phyloP scores from a whole-genome alignment of 2,113 vertebrate genomes.

The Camelus bactrianus region DNA sequence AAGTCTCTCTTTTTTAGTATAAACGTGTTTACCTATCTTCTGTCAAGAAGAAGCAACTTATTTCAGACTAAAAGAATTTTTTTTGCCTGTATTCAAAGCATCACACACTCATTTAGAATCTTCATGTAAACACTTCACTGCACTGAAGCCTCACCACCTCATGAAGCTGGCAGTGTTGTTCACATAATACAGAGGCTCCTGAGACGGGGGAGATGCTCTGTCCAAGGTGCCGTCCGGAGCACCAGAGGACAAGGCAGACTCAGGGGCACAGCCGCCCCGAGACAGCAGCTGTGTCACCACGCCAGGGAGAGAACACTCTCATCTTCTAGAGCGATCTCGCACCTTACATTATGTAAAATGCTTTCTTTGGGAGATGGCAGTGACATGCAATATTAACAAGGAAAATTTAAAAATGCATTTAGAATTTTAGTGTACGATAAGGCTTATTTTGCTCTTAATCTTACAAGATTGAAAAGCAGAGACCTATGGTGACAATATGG shows the following conservation, averaged over 20 bases:
- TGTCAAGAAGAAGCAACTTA: not conserved
- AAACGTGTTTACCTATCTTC: not conserved
- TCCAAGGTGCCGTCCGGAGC: fast-evolving
- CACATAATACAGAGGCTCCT: fast-evolving
- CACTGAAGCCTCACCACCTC: not conserved
- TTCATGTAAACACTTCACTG: not conserved
- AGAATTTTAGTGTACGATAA: not conserved
- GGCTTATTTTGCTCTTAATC: not conserved
- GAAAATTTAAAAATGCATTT: not conserved
- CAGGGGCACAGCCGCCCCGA: not conserved
- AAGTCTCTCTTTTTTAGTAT: not conserved
- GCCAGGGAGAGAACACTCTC: fast-evolving
- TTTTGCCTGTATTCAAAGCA: not conserved
- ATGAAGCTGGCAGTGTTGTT: not conserved
- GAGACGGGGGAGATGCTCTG: not conserved
- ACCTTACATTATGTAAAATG: not conserved
- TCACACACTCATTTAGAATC: not conserved
- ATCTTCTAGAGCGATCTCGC: not conserved
- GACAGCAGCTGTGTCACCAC: fast-evolving
- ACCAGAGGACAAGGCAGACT: too few species aligned
- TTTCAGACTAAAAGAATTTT: not conserved
- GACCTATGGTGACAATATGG: not conserved
- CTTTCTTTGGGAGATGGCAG: not conserved
- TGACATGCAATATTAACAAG: not conserved
- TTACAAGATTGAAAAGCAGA: not conserved